These are phyloP conservation scores for Lethrus apterus DNA, from an alignment of 1,140 invertebrate species.

Conservation along the genomic window DNA sequence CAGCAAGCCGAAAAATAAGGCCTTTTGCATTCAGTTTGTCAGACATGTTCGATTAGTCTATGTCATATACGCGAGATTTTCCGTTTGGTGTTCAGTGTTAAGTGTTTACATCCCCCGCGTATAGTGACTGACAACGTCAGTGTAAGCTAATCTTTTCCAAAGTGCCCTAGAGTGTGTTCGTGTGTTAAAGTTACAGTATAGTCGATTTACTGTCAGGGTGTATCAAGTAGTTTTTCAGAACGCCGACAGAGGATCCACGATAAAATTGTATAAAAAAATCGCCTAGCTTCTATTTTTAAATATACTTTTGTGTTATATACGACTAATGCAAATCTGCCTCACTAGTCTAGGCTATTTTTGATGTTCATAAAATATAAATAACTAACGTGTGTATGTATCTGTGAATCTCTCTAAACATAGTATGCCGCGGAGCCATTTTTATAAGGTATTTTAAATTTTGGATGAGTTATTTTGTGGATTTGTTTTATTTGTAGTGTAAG, in stretches of 20 bases:
- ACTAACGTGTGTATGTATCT: conserved; percentile 25
- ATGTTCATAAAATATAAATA: conserved; percentile 38
- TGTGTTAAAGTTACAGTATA: conserved; percentile 18
- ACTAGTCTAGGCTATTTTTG: conserved; percentile 38
- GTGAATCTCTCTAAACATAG: conserved; percentile 25
- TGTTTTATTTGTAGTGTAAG: conserved; percentile 4
- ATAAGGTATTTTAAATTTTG: conserved; percentile 19
- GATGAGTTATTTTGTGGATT: conserved; percentile 6
- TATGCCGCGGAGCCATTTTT: conserved; percentile 39
- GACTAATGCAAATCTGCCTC: conserved; percentile 36
- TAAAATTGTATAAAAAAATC: conserved; percentile 31
- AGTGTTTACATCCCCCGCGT: conserved; percentile 16
- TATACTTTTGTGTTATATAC: conserved; percentile 27
- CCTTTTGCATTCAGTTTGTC: conserved; percentile 16
- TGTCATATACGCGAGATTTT: conserved; percentile 15
- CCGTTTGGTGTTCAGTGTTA: conserved; percentile 16
- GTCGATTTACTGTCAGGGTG: conserved; percentile 36
- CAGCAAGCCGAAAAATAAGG: conserved; percentile 7
- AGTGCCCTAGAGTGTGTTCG: conserved; percentile 8
- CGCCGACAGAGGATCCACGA: conserved; percentile 35
- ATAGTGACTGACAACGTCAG: conserved; percentile 2
- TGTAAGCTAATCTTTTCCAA: conserved; percentile 3
- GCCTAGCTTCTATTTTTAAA: conserved; percentile 36
- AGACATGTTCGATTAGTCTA: conserved; percentile 32
- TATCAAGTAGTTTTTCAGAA: conserved; percentile 38